Conservation (phyloP, 1,140 invertebrate species). For the Limonius californicus region DNA sequence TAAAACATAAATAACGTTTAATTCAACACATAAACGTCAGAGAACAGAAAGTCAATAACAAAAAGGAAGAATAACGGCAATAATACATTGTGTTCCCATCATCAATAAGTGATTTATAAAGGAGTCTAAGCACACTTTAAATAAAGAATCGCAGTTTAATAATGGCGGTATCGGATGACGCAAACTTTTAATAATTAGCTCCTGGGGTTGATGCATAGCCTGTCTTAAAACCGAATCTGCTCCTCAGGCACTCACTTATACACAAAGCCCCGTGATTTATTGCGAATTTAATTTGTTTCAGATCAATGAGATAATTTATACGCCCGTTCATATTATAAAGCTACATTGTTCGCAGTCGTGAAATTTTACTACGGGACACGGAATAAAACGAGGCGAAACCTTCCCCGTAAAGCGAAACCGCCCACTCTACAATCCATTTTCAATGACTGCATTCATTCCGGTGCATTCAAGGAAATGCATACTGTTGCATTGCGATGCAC, state of each 20-base stretch:
- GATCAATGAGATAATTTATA: constrained; percentile 22
- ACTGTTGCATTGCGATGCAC: not conserved
- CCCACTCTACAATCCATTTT: not conserved
- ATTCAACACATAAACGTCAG: constrained; percentile 13
- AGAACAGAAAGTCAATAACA: constrained; percentile 3
- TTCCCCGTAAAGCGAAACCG: not conserved
- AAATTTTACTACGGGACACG: not conserved
- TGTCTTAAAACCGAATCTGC: constrained; percentile 7
- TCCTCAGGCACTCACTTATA: constrained; percentile 13
- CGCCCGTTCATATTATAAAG: not conserved
- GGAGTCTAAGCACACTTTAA: not conserved
- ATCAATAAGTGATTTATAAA: constrained; percentile 13
- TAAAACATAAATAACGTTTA: constrained; percentile 12
- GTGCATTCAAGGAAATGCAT: not conserved
- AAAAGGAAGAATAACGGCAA: constrained; percentile 7
- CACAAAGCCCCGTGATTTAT: constrained; percentile 17
- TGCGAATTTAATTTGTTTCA: constrained; percentile 22
- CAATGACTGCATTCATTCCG: not conserved
- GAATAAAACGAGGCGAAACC: not conserved
- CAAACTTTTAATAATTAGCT: constrained; percentile 24
- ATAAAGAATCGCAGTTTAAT: constrained; percentile 21
- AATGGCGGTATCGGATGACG: constrained; percentile 8
- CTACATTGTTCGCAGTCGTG: not conserved
- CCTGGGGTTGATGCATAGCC: constrained; percentile 17
- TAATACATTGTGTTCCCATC: not conserved